These are phyloP conservation scores for Planiliza haematocheilus DNA, from an alignment of 2,113 vertebrate genomes.

Conservation along the genomic window DNA sequence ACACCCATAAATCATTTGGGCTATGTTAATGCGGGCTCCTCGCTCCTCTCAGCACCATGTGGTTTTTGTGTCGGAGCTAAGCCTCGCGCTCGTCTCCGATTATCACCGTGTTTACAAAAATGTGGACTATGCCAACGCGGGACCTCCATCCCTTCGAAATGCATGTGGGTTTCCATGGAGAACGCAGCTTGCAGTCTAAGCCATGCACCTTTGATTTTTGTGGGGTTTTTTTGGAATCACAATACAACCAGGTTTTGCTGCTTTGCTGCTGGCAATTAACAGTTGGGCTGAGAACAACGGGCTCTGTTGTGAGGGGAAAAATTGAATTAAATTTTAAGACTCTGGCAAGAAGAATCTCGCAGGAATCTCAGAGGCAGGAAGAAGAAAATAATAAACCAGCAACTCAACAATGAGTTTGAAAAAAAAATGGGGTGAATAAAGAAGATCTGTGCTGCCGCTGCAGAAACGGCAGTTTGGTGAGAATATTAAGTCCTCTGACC, in stretches of 20 bases:
- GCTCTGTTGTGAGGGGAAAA: background rate
- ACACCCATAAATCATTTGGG: constrained; percentile 68
- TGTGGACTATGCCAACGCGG: background rate
- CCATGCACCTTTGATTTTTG: background rate
- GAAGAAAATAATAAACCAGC: constrained; percentile 31
- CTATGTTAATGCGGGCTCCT: constrained; percentile 37
- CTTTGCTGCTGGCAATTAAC: constrained; percentile 50
- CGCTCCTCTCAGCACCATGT: constrained; percentile 28
- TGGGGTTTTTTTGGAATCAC: constrained; percentile 1
- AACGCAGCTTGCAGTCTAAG: background rate
- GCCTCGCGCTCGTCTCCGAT: constrained; percentile 3
- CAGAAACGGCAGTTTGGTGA: background rate
- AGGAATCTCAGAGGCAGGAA: constrained; percentile 12
- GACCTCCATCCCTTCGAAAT: background rate
- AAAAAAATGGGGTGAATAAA: background rate
- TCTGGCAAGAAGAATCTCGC: background rate
- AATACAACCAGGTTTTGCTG: constrained; percentile 26
- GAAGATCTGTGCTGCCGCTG: background rate
- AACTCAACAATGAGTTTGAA: constrained; percentile 9
- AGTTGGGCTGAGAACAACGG: constrained; percentile 40
- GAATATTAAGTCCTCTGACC: constrained; percentile 18
- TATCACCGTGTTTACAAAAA: background rate
- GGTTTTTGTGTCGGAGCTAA: background rate
- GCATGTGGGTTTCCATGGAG: constrained; percentile 22
- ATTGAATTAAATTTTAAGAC: constrained; percentile 28